Conservation (phyloP, 2,888 invertebrate genomes). For the Carterocephalus palaemon region DNA sequence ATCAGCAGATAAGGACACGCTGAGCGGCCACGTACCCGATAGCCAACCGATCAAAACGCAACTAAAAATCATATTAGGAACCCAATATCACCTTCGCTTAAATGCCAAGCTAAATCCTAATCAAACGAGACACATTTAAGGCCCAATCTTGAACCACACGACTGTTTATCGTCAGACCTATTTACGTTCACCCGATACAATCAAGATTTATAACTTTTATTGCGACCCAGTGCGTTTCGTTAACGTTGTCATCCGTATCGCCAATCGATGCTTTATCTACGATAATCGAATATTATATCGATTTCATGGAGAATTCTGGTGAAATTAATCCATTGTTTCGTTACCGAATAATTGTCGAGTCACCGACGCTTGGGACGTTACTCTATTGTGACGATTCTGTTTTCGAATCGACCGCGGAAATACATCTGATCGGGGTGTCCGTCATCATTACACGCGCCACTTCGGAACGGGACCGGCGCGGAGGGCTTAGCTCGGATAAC, state of each 20-base stretch:
- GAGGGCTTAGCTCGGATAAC: slow-evolving; percentile 5
- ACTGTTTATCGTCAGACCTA: slow-evolving; percentile 35
- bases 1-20: slow-evolving; percentile 46
- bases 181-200: slow-evolving; percentile 44
- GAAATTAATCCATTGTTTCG: slow-evolving; percentile 58
- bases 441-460: slow-evolving; percentile 26
- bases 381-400: slow-evolving; percentile 32
- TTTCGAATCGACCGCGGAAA: slow-evolving; percentile 28
- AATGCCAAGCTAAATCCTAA: neutral
- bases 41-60: slow-evolving; percentile 32
- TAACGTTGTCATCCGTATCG: slow-evolving; percentile 55
- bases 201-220: slow-evolving; percentile 47
- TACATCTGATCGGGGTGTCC: slow-evolving; percentile 33
- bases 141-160: slow-evolving; percentile 29
- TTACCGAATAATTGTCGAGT: slow-evolving; percentile 35
- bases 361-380: slow-evolving; percentile 35
- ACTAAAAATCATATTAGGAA: slow-evolving; percentile 33
- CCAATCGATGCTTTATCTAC: slow-evolving; percentile 48
- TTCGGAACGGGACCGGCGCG: slow-evolving; percentile 8
- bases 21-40: slow-evolving; percentile 33
- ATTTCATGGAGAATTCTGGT: slow-evolving; percentile 59
- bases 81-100: slow-evolving; percentile 14
- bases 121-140: slow-evolving; percentile 18
- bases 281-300: slow-evolving; percentile 56
- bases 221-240: slow-evolving; percentile 52